Evolutionary conservation across 2,888 invertebrate genomes (phyloP), one percentile per base, ranked within the genome.

Genomic region (Eupithecia insigniata): DNA sequence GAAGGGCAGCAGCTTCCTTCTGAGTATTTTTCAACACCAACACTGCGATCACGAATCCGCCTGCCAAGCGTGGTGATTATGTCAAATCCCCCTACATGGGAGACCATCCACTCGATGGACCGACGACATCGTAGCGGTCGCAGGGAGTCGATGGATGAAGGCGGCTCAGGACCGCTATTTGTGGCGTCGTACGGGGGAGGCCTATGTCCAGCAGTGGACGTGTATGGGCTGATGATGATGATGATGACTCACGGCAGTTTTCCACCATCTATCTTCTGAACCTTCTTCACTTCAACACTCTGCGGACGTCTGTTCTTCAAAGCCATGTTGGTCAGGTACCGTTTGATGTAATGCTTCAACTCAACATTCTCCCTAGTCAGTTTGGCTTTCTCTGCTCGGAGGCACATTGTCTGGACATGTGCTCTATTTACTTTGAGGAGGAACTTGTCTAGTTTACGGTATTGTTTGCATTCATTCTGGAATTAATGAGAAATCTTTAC

Each of bases 371-470:
- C 96, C 67, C 93, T 90, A 8, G 93, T 86, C 58, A 96, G 81
- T 66, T 92, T 93, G 0, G 83, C 81, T 74, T 92, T 92, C 76
- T 94, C 94, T 0, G 90, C 84, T 77, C 80, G 89, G 3, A 94
- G 80, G 70, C 94, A 92, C 70, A 93, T 84, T 0, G 90, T 88
- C 70, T 94, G 94, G 0, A 94, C 91, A 71, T 86, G 89, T 0
- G 89, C 92, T 73, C 91, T 83, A 83, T 94, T 94, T 22, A 89
- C 82, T 87, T 94, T 94, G 6, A 92, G 77, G 95, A 97, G 96
- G 84, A 97, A 97, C 79, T 96, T 96, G 76, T 96, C 96, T 92
- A 97, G 90, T 84, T 96, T 95, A 18, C 92, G 92, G 82, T 95
- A 95, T 66, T 95, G 91, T 64, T 92, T 94, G 76, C 94, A 93